These are phyloP conservation scores for Leucophenga varia DNA, from an alignment of 1,140 invertebrate genomes.

Conservation along the genomic window DNA sequence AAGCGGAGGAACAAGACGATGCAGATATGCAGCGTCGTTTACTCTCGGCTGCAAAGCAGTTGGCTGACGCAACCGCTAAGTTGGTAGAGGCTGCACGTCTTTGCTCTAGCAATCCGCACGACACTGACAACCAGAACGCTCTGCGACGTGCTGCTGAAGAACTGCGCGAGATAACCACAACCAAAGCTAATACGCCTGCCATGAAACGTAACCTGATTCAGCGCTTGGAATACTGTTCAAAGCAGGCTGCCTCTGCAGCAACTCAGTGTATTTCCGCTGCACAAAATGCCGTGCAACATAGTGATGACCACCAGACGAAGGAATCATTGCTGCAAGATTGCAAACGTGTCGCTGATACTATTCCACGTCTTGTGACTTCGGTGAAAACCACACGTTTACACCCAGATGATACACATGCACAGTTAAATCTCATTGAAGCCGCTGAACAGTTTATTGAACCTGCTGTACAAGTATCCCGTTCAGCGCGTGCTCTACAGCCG, in stretches of 20 bases:
- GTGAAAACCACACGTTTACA: slow-evolving; percentile 73
- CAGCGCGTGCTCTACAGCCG: slow-evolving; percentile 80
- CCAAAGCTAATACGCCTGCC: slow-evolving; percentile 74
- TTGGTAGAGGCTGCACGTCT: slow-evolving; percentile 96
- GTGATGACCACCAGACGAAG: slow-evolving; percentile 54
- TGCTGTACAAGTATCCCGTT: slow-evolving; percentile 70
- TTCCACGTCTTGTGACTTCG: slow-evolving; percentile 80
- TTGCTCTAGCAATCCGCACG: slow-evolving; percentile 83
- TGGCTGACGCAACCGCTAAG: slow-evolving; percentile 93
- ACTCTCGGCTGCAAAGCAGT: slow-evolving; percentile 85
- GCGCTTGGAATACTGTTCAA: slow-evolving; percentile 75
- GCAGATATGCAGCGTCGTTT: slow-evolving; percentile 86
- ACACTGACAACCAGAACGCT: slow-evolving; percentile 79
- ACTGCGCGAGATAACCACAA: slow-evolving; percentile 83
- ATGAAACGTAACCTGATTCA: slow-evolving; percentile 77
- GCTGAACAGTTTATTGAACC: slow-evolving; percentile 81
- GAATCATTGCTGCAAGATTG: slow-evolving; percentile 75
- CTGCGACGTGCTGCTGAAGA: slow-evolving; percentile 88
- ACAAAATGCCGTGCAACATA: slow-evolving; percentile 72
- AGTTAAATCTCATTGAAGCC: slow-evolving; percentile 82
- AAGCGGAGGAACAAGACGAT: slow-evolving; percentile 86
- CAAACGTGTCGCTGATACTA: slow-evolving; percentile 72
- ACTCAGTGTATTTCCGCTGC: slow-evolving; percentile 88
- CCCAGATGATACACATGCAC: slow-evolving; percentile 73
- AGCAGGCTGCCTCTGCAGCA: slow-evolving; percentile 83